phyloP scores from a whole-genome alignment of 2,888 invertebrate genomes.

The Oxyteleia sp. region DNA sequence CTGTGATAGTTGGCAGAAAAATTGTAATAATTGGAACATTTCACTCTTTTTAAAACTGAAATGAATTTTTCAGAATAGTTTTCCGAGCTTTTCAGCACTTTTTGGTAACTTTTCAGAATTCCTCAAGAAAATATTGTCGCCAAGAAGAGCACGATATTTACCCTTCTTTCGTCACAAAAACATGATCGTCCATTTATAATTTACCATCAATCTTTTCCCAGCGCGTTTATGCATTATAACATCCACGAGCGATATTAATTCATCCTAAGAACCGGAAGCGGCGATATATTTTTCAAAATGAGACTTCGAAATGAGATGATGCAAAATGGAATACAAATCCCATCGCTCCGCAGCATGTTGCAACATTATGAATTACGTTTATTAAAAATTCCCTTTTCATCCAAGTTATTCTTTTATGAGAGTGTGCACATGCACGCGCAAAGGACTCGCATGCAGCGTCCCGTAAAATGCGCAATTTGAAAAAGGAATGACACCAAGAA shows the following conservation, averaged over 20 bases:
- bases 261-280: too few species aligned
- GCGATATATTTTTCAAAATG: background rate
- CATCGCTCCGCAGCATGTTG: background rate
- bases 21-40: too few species aligned
- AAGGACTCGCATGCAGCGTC: constrained; percentile 42
- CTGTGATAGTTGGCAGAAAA: too few species aligned
- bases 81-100: too few species aligned
- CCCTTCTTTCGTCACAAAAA: too few species aligned
- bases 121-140: too few species aligned
- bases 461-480: constrained; percentile 58
- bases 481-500: constrained; percentile 64
- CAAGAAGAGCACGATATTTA: too few species aligned
- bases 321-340: background rate
- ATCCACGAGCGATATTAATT: background rate
- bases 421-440: constrained; percentile 18
- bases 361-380: constrained; percentile 18
- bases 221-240: background rate
- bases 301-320: background rate
- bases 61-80: too few species aligned
- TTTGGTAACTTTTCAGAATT: too few species aligned
- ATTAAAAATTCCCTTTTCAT: constrained; percentile 39
- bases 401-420: constrained; percentile 21
- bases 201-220: background rate
- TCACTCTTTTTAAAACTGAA: too few species aligned
- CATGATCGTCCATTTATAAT: too few species aligned